Percentiles rank a stretch among this genome's conserved stretches.
Conservation (phyloP, 2,797 vertebrate genomes). For the Macropus fuliginosus region DNA sequence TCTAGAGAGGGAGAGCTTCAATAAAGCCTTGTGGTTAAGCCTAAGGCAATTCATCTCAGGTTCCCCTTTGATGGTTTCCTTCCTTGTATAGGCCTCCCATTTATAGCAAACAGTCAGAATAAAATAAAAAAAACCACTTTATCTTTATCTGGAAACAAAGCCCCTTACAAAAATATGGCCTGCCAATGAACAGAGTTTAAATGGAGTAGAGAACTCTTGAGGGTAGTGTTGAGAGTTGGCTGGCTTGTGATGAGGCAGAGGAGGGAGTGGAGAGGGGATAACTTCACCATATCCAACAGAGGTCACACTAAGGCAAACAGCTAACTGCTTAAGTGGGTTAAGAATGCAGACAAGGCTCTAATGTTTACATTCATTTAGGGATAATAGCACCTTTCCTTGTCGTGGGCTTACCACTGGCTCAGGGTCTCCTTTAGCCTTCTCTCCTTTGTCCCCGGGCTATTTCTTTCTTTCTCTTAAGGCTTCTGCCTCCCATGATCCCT, state of each 20-base stretch:
- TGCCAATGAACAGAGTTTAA: not conserved
- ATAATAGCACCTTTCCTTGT: not conserved
- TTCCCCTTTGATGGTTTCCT: not conserved
- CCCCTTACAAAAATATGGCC: not conserved
- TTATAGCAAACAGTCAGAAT: not conserved
- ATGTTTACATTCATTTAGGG: not conserved
- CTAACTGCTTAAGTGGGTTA: not conserved
- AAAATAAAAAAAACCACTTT: not conserved
- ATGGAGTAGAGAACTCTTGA: not conserved
- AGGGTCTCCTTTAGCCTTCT: not conserved
- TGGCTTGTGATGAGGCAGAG: not conserved
- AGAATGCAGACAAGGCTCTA: not conserved
- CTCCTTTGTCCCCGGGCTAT: not conserved
- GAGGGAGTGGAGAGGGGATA: not conserved
- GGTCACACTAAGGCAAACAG: not conserved
- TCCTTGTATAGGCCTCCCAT: not conserved
- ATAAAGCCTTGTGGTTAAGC: not conserved
- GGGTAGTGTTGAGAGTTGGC: not conserved
- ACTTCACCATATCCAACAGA: not conserved
- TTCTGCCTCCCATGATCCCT: not conserved
- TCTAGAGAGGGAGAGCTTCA: not conserved
- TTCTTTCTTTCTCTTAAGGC: not conserved
- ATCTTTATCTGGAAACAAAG: not conserved
- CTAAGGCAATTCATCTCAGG: not conserved
- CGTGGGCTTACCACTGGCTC: not conserved